Percentiles rank a stretch among this genome's conserved stretches.
phyloP scores from a whole-genome alignment of 1,140 invertebrate genomes.

The Drosophila lowei region DNA sequence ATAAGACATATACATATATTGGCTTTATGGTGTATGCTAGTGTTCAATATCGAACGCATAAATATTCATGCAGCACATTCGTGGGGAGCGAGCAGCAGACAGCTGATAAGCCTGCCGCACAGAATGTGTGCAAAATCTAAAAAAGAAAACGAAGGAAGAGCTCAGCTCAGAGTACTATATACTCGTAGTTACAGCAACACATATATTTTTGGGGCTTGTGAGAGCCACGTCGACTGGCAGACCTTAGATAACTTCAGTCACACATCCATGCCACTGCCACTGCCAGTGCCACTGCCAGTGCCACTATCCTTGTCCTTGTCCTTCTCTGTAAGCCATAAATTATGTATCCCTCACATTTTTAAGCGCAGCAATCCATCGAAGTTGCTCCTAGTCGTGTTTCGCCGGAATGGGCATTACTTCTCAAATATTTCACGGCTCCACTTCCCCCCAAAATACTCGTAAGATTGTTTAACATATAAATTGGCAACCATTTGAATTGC shows the following conservation, averaged over 20 bases:
- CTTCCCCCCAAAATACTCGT: not conserved
- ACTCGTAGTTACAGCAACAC: conserved; percentile 4
- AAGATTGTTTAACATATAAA: conserved; percentile 66
- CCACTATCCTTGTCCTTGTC: conserved; percentile 33
- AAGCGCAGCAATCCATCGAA: conserved; percentile 52
- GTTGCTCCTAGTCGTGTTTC: conserved; percentile 25
- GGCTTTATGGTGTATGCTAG: conserved; percentile 26
- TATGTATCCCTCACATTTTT: conserved; percentile 74
- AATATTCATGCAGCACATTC: conserved; percentile 72
- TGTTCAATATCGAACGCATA: conserved; percentile 67
- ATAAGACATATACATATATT: conserved; percentile 20
- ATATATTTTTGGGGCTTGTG: conserved; percentile 25
- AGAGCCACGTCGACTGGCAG: conserved; percentile 46
- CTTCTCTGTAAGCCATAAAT: conserved; percentile 63
- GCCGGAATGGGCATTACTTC: conserved; percentile 38
- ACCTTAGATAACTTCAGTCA: conserved; percentile 73
- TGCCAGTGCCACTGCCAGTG: too few species aligned
- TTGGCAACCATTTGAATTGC: conserved; percentile 62
- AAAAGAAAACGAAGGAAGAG: conserved; percentile 20
- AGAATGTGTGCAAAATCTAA: conserved; percentile 44
- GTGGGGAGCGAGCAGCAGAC: conserved; percentile 45
- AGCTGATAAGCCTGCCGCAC: conserved; percentile 67
- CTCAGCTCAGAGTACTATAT: conserved; percentile 13
- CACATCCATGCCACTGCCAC: conserved; percentile 18
- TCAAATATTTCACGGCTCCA: conserved; percentile 27